Conservation (phyloP, 2,113 vertebrate genomes). For the Echinops telfairi region DNA sequence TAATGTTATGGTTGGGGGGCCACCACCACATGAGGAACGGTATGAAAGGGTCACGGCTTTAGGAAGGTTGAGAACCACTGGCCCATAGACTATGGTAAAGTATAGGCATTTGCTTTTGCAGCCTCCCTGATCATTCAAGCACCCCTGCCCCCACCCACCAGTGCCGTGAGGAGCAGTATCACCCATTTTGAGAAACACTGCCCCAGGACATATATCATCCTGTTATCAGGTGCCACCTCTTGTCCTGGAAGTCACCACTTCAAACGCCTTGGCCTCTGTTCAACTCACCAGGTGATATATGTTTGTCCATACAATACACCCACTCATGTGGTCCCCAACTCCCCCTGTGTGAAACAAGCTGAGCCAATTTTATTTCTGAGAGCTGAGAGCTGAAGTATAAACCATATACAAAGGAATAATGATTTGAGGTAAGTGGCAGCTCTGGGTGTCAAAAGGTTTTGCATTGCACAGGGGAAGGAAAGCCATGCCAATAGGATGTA, state of each 20-base stretch:
- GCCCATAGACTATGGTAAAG: no score
- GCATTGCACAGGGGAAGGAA: accelerated
- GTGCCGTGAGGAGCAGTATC: no score
- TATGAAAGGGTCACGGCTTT: no score
- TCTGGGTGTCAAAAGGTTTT: not conserved
- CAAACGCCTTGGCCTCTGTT: not conserved
- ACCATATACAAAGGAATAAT: not conserved
- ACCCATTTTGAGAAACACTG: no score
- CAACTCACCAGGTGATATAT: not conserved
- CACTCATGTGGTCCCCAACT: no score
- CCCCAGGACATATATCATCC: accelerated
- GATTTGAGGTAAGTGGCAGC: not conserved
- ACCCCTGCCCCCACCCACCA: no score
- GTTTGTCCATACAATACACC: accelerated
- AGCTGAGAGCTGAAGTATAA: not conserved
- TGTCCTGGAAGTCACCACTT: not conserved
- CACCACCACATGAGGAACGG: no score
- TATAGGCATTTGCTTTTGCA: no score
- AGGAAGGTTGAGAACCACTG: no score
- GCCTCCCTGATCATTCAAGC: no score
- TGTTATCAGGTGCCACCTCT: accelerated
- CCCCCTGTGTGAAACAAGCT: not conserved
- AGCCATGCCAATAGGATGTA: accelerated
- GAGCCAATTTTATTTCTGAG: not conserved
- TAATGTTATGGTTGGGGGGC: no score